These are phyloP conservation scores for Oxyteleia sp. DNA, from an alignment of 2,888 invertebrate species.

Conservation along the genomic window DNA sequence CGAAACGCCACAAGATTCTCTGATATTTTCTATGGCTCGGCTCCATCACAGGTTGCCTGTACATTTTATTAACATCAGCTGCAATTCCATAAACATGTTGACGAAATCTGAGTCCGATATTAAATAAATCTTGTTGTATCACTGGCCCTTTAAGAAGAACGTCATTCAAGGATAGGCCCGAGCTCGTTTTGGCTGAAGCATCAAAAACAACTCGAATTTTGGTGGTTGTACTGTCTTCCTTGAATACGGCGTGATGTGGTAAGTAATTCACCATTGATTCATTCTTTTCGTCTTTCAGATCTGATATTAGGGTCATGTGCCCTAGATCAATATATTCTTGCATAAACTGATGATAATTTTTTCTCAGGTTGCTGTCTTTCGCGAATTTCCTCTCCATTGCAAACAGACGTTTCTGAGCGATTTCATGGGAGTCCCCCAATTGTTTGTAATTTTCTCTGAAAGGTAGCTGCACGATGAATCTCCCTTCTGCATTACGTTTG, in stretches of 20 bases:
- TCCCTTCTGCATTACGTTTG: background rate
- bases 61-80: conserved; percentile 81
- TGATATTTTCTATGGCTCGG: conserved; percentile 72
- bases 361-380: background rate
- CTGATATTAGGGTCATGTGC: background rate
- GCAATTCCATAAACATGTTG: conserved; percentile 74
- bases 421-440: background rate
- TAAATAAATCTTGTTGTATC: conserved; percentile 27
- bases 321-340: background rate
- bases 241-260: background rate
- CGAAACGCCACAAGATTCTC: conserved; percentile 79
- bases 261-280: background rate
- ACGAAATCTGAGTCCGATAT: conserved; percentile 76
- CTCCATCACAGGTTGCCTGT: conserved; percentile 72
- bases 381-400: background rate
- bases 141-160: conserved; percentile 17
- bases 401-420: background rate
- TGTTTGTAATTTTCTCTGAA: background rate
- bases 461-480: background rate
- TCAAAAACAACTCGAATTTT: background rate
- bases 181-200: background rate
- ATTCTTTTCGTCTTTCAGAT: no score
- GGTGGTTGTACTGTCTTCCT: background rate
- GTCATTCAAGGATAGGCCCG: conserved; percentile 20
- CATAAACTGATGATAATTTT: background rate